Percentiles rank a stretch among this genome's conserved stretches.
Evolutionary conservation across 2,113 vertebrate genomes (phyloP).

Genomic region (Progne subis): DNA sequence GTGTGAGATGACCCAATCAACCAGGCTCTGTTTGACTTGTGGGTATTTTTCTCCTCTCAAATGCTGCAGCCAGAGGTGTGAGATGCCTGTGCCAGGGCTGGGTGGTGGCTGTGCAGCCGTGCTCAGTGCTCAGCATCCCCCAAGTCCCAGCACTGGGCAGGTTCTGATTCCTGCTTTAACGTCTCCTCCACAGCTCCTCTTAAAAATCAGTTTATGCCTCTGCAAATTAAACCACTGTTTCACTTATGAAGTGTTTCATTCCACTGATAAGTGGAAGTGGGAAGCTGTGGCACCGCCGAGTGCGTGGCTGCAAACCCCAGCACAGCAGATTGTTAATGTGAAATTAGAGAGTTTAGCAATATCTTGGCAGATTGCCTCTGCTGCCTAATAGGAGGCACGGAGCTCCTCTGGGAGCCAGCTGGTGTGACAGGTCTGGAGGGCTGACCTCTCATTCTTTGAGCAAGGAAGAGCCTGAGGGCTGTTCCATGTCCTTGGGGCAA

Average conservation of each 20-base stretch:
- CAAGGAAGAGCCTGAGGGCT: background rate
- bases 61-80: background rate
- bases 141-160: rapidly evolving
- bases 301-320: background rate
- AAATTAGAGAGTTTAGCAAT: background rate
- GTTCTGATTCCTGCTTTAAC: background rate
- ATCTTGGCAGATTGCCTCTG: background rate
- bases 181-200: background rate
- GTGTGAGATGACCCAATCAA: background rate
- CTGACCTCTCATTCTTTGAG: background rate
- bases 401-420: background rate
- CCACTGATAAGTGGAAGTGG: background rate
- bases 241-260: background rate
- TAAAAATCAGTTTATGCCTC: background rate
- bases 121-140: background rate
- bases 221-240: background rate
- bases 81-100: background rate
- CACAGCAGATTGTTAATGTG: slow-evolving; percentile 3
- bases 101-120: background rate
- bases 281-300: background rate
- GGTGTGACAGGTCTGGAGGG: background rate
- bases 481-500: background rate
- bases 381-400: rapidly evolving
- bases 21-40: background rate
- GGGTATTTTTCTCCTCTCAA: background rate